Evolutionary conservation across 2,797 vertebrate genomes (phyloP).

Genomic region (Xenopus petersii): DNA sequence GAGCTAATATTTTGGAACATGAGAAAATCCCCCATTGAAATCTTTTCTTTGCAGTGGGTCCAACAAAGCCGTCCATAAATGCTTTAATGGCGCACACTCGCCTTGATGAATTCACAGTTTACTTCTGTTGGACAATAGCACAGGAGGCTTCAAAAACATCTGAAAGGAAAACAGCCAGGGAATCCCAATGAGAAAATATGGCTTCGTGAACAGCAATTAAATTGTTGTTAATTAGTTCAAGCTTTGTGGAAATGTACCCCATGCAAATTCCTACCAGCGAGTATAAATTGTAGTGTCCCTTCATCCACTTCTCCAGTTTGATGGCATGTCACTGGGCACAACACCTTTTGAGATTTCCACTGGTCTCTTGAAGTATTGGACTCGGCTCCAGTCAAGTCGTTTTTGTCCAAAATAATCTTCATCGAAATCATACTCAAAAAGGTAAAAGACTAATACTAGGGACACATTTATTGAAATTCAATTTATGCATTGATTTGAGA

Average conservation of each 20-base stretch:
- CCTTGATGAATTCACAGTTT: conserved; percentile 33
- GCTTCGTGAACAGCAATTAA: conserved; percentile 26
- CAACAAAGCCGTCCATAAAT: conserved; percentile 31
- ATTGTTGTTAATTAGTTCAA: conserved; percentile 6
- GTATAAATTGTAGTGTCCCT: background rate
- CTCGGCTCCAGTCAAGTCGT: no score
- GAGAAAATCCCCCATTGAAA: conserved; percentile 35
- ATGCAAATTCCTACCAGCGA: background rate
- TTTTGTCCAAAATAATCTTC: no score
- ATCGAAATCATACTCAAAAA: no score
- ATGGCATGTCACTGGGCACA: no score
- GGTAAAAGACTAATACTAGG: no score
- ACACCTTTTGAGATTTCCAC: no score
- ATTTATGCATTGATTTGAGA: no score
- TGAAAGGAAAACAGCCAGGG: conserved; percentile 18
- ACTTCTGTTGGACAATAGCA: conserved; percentile 19
- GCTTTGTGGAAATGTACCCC: background rate
- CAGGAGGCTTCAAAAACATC: conserved; percentile 23
- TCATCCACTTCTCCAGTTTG: background rate
- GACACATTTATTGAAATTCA: no score
- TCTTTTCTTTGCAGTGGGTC: conserved; percentile 46
- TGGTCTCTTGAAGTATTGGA: no score
- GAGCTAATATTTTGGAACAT: conserved; percentile 46
- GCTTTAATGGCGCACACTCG: conserved; percentile 9
- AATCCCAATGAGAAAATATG: conserved; percentile 1